These are phyloP conservation scores for Cheilosia vulpina DNA, from an alignment of 2,888 invertebrate species.

Conservation along the genomic window DNA sequence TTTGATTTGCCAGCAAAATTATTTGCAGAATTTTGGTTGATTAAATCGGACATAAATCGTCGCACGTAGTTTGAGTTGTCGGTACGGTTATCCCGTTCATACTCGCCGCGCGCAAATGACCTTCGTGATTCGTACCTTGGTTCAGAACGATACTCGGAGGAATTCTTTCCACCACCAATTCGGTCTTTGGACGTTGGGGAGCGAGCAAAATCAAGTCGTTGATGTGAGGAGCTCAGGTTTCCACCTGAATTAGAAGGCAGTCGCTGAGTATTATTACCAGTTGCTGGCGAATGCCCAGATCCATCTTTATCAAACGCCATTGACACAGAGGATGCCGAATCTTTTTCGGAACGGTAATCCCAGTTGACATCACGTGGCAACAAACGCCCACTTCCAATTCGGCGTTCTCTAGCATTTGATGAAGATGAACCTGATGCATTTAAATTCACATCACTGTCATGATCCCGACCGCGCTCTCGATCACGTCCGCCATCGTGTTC, in stretches of 20 bases:
- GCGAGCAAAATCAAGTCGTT: slow-evolving; percentile 49
- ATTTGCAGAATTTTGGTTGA: slow-evolving; percentile 65
- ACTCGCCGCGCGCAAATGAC: slow-evolving; percentile 73
- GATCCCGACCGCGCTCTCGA: slow-evolving; percentile 77
- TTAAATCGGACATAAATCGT: slow-evolving; percentile 76
- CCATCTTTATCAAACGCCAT: slow-evolving; percentile 77
- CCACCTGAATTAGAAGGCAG: slow-evolving; percentile 21
- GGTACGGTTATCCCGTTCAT: slow-evolving; percentile 71
- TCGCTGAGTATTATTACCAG: slow-evolving; percentile 34
- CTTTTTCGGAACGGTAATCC: slow-evolving; percentile 82
- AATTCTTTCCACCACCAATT: slow-evolving; percentile 42
- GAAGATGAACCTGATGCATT: slow-evolving; percentile 75
- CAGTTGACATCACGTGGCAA: slow-evolving; percentile 85
- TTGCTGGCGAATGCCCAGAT: slow-evolving; percentile 67
- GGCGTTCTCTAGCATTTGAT: slow-evolving; percentile 82
- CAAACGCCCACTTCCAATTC: slow-evolving; percentile 94
- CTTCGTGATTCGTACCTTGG: slow-evolving; percentile 66
- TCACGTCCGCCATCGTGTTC: slow-evolving; percentile 79
- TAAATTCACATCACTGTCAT: slow-evolving; percentile 69
- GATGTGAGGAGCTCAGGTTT: slow-evolving; percentile 31
- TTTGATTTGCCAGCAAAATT: slow-evolving; percentile 59
- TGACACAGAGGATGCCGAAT: slow-evolving; percentile 76
- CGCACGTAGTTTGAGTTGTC: slow-evolving; percentile 74
- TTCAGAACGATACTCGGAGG: slow-evolving; percentile 55
- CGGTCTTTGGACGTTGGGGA: slow-evolving; percentile 64